Base-by-base conservation (phyloP, 64 coral and sea anemone species). In the Pocillopora damicornis region DNA sequence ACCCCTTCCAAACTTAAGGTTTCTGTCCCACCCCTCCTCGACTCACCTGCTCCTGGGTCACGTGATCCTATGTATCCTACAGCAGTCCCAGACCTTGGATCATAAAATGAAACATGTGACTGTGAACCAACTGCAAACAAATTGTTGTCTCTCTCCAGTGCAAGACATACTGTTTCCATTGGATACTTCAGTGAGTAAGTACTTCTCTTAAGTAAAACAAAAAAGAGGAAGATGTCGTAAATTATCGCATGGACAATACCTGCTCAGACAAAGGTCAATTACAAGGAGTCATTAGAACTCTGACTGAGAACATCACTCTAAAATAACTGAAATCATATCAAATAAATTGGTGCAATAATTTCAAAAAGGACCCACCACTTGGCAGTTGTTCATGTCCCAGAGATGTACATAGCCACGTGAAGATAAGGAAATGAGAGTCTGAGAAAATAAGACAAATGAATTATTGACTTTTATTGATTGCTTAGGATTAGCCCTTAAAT, bases 51-150 rank as follows among this genome's bases (percentile, higher is more conserved):
- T 26, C 93, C 96, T 82, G 85, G 87, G 18, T 98, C 96, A 71
- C 75, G 82, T 3, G 96, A 94, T 17, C 74, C 42, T 23, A 98
- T 88, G 60, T 75, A 82, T 18, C 81, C 87, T 5, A 98, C 83
- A 59, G 51, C 60, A 42, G 90, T 92, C 9, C 38, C 68, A 74
- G 83, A 79, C 38, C 90, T 89, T 25, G 76, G 72, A 61, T 98
- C 96, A 15, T 92, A 83, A 37, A 98, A 88, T 68, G 90, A 88
- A 58, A 98, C 88, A 68, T 95, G 93, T 17, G 96, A 98, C 67
- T 95, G 96, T 10, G 96, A 98, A n/a, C 96, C 96, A 65, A 98
- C 90, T 4, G 96, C 96, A 91, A 92, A 98, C 35, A 98, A 57
- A 37, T 56, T 88, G 45, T 86, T 74, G 5, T 92, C 96, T 34